phyloP scores from a whole-genome alignment of 2,888 invertebrate species.

The Creontiades dilutus region DNA sequence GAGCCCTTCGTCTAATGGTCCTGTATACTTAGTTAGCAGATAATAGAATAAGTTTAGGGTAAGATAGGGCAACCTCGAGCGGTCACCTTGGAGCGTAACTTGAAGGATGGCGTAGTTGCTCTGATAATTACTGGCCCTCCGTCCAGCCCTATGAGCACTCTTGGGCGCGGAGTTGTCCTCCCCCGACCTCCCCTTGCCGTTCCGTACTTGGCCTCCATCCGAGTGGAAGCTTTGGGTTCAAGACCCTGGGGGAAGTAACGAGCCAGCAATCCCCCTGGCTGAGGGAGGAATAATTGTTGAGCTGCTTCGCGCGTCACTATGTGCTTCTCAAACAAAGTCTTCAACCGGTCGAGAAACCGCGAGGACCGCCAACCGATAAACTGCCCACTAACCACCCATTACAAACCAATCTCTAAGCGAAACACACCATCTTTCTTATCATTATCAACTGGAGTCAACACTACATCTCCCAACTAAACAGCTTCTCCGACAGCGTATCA shows the following conservation, averaged over 20 bases:
- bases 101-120: slow-evolving; percentile 68
- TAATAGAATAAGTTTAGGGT: slow-evolving; percentile 69
- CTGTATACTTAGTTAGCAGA: slow-evolving; percentile 69
- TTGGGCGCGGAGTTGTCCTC: neutral
- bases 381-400: neutral
- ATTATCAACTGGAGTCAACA: neutral
- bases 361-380: neutral
- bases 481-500: neutral
- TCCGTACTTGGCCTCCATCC: slow-evolving; percentile 54
- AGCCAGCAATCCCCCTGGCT: slow-evolving; percentile 52
- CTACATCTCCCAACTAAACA: neutral
- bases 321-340: slow-evolving; percentile 42
- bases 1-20: slow-evolving; percentile 65
- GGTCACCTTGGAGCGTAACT: slow-evolving; percentile 69
- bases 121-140: slow-evolving; percentile 64
- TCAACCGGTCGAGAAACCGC: neutral
- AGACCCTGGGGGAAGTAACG: slow-evolving; percentile 55
- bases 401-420: neutral
- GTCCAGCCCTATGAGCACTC: slow-evolving; percentile 10
- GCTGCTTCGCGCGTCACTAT: neutral
- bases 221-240: slow-evolving; percentile 61
- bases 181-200: neutral
- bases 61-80: slow-evolving; percentile 66
- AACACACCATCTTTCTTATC: neutral
- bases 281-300: slow-evolving; percentile 14